Base-by-base conservation (phyloP, 2,888 invertebrate genomes). In the Oxycera nigricornis region DNA sequence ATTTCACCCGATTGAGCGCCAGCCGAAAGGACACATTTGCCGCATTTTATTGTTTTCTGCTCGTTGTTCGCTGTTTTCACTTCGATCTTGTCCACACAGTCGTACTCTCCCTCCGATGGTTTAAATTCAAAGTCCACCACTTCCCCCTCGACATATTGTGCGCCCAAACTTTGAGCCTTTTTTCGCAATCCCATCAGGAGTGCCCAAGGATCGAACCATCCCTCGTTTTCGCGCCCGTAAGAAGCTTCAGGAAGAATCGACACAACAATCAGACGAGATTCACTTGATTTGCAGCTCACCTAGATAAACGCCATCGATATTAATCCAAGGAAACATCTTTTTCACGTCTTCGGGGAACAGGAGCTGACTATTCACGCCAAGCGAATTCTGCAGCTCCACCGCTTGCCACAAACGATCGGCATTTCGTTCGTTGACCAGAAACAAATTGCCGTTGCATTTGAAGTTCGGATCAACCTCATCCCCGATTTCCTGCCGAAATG, bases 191-290 rank as follows among this genome's bases (percentile, higher is more conserved):
- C 93, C 77, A 88, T 88, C 20, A 97, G 85, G 6, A 97, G 84
- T 1, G 91, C 88, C 92, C 93, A 94, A 0, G 98, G 92, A 87
- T 98, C 96, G 85, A 98, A 96, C 89, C 94, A 94, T 26, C 99
- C 99, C 87, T 98, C 98, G 79, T 93, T 92, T 82, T 95, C 92
- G n/a, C 28, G 30, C 2, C 59, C 59, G 17, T 14, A 59, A 24
- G 59, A 26, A n/a, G 59, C 59, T 59, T 7, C 9, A 59, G 24
- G 39, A 39, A 7, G n/a, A n/a, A n/a, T n/a, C n/a, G n/a, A n/a
- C n/a, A n/a, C n/a, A n/a, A n/a, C n/a, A n/a, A n/a, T n/a, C 35
- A 35, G 11, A 35, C 35, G 35, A 7, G n/a, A n/a, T n/a, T n/a
- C n/a, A n/a, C n/a, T n/a, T n/a, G n/a, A n/a, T n/a, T 39, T 39